Evolutionary conservation across 64 coral and sea anemone species (phyloP).

Genomic region (Pachyseris speciosa): DNA sequence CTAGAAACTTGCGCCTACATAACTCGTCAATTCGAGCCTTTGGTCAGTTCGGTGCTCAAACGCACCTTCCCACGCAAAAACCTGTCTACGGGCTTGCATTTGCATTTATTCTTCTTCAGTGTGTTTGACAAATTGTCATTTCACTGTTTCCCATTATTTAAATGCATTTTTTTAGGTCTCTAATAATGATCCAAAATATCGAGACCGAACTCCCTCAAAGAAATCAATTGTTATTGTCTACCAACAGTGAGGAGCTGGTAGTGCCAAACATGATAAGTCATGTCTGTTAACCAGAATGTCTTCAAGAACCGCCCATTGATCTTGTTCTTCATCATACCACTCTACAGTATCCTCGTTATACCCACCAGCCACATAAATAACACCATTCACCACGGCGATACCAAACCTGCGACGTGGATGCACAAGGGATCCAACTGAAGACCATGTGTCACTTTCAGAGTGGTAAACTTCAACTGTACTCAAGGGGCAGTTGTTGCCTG

Average conservation of each 20-base stretch:
- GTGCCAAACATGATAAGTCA: conserved; percentile 70
- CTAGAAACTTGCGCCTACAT: too few relatives aligned
- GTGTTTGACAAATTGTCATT: too few relatives aligned
- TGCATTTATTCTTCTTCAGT: too few relatives aligned
- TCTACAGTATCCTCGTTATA: conserved; percentile 58
- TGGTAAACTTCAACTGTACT: conserved; percentile 52
- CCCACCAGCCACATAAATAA: conserved; percentile 69
- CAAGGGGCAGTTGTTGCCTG: conserved; percentile 56
- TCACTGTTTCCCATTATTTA: too few relatives aligned
- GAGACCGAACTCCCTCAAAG: too few relatives aligned
- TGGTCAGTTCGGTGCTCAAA: too few relatives aligned
- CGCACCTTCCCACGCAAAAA: too few relatives aligned
- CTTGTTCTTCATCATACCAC: conserved; percentile 38
- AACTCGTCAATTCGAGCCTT: too few relatives aligned
- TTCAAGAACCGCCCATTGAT: conserved; percentile 59
- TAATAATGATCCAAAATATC: too few relatives aligned
- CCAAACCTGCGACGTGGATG: conserved; percentile 72
- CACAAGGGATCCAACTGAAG: not conserved
- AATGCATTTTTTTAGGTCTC: too few relatives aligned
- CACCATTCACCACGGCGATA: conserved; percentile 69
- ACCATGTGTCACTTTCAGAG: conserved; percentile 25
- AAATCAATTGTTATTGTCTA: too few relatives aligned
- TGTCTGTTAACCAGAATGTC: conserved; percentile 54
- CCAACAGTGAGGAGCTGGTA: conserved; percentile 75
- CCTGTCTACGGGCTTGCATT: too few relatives aligned